phyloP scores from a whole-genome alignment of 2,113 vertebrate genomes.

The Thamnophis sirtalis region DNA sequence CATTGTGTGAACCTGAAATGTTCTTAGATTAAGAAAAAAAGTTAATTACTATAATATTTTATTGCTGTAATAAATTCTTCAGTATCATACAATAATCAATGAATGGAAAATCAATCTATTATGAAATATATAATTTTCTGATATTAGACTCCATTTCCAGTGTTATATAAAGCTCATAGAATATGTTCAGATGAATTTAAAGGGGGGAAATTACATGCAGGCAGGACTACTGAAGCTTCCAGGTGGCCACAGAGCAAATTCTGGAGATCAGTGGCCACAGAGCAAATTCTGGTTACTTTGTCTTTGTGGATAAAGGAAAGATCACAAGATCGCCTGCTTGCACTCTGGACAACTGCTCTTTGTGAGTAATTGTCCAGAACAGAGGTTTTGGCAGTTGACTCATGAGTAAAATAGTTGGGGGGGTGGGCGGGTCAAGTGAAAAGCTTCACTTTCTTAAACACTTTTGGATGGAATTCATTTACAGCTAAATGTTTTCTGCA shows the following conservation, averaged over 20 bases:
- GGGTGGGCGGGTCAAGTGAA: not conserved
- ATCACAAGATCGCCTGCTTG: not conserved
- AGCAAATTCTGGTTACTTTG: not conserved
- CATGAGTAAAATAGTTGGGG: not conserved
- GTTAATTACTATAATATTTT: constrained; percentile 13
- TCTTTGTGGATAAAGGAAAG: not conserved
- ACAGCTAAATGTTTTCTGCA: not conserved
- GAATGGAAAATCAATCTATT: not conserved
- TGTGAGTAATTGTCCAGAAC: not conserved
- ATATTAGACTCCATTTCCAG: not conserved
- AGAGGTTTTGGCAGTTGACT: not conserved
- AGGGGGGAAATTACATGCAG: not conserved
- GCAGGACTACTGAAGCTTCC: not conserved
- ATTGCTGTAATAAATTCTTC: not conserved
- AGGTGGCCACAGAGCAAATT: not conserved
- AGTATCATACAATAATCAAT: not conserved
- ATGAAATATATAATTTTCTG: not conserved
- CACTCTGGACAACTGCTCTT: not conserved
- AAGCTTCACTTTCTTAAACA: not conserved
- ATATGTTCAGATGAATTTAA: not conserved
- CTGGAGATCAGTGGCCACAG: not conserved
- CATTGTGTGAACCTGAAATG: constrained; percentile 78
- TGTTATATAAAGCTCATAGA: not conserved
- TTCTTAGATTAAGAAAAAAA: constrained; percentile 74
- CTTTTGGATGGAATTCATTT: not conserved